Conservation (phyloP, 2,797 vertebrate species). For the Hephaestus fuliginosus region DNA sequence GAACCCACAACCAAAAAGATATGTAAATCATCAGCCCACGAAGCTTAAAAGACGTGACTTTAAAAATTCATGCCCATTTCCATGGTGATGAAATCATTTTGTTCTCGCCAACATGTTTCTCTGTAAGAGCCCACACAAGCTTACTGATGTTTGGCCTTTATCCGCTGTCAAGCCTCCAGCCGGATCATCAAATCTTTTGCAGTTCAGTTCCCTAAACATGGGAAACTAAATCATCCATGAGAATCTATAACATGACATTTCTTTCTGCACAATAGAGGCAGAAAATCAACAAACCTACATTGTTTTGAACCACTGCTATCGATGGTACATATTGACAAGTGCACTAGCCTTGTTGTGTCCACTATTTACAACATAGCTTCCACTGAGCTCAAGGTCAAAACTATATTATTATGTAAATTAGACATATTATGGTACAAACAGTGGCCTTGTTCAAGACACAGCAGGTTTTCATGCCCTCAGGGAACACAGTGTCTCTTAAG, state of each 20-base stretch:
- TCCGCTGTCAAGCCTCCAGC: slow-evolving; percentile 15
- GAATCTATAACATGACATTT: background rate
- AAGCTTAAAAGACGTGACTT: slow-evolving; percentile 34
- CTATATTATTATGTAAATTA: background rate
- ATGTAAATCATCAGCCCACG: slow-evolving; percentile 48
- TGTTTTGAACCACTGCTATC: background rate
- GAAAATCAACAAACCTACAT: background rate
- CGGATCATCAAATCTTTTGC: background rate
- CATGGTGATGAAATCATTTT: slow-evolving; percentile 44
- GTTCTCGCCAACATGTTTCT: slow-evolving; percentile 34
- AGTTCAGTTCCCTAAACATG: background rate
- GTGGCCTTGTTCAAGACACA: background rate
- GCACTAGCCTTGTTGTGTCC: background rate
- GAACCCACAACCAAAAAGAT: slow-evolving; percentile 13
- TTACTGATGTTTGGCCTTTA: slow-evolving; percentile 12
- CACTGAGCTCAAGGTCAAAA: background rate
- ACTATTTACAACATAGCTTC: background rate
- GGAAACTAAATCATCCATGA: background rate
- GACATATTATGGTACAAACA: background rate
- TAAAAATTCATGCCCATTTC: slow-evolving; percentile 46
- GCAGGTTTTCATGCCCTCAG: background rate
- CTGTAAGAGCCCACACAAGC: slow-evolving; percentile 45
- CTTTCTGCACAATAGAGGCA: background rate
- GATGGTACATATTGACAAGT: background rate
- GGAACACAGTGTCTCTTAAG: slow-evolving; percentile 4